These are phyloP conservation scores for Crocallis elinguaria DNA, from an alignment of 2,888 invertebrate genomes.

Conservation along the genomic window DNA sequence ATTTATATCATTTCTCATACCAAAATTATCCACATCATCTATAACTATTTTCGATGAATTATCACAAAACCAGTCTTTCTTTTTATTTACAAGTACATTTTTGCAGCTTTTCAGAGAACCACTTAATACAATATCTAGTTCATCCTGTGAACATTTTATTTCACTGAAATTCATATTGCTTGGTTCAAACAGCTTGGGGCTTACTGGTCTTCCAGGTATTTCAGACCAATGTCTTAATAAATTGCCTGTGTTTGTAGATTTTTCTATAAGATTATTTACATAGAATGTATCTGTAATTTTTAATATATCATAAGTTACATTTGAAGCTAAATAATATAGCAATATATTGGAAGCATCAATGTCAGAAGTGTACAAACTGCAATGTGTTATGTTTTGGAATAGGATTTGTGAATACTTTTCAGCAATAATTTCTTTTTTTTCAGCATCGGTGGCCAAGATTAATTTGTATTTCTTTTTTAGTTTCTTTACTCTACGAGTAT, in stretches of 20 bases:
- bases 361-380: conserved; percentile 25
- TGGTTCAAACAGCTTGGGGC: conserved; percentile 66
- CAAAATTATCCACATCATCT: conserved; percentile 9
- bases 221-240: conserved; percentile 86
- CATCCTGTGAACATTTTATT: conserved; percentile 63
- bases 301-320: conserved; percentile 54
- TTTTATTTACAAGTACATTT: conserved; percentile 43
- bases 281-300: conserved; percentile 70
- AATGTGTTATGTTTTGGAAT: conserved; percentile 46
- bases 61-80: neutral
- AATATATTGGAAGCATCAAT: conserved; percentile 18
- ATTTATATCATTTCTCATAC: neutral
- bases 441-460: conserved; percentile 52
- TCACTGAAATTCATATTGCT: conserved; percentile 57
- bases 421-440: conserved; percentile 63
- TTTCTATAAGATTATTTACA: conserved; percentile 74
- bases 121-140: conserved; percentile 69
- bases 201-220: conserved; percentile 86
- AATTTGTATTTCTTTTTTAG: conserved; percentile 61
- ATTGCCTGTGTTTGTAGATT: conserved; percentile 65
- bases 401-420: conserved; percentile 68
- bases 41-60: conserved; percentile 1
- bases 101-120: conserved; percentile 57
- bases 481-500: conserved; percentile 47
- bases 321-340: conserved; percentile 59